These are phyloP conservation scores for Cyrtodaria siliqua DNA, from an alignment of 2,888 invertebrate species.

Conservation along the genomic window DNA sequence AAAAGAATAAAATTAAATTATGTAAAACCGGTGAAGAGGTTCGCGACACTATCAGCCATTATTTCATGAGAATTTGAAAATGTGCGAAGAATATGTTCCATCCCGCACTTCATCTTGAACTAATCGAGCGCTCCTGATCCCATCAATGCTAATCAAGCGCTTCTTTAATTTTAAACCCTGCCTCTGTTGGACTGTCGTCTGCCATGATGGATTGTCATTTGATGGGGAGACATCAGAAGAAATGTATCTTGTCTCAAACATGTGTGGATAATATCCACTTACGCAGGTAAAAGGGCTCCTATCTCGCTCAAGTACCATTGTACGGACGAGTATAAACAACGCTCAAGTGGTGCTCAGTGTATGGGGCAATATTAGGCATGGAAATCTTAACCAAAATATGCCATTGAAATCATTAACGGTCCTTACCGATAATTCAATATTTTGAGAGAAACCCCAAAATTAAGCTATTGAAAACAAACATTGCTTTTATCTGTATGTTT, in stretches of 20 bases:
- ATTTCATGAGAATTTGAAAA: slow-evolving; percentile 57
- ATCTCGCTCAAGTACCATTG: slow-evolving; percentile 47
- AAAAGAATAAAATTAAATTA: slow-evolving; percentile 64
- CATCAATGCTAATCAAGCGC: slow-evolving; percentile 47
- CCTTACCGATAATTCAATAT: too few species aligned
- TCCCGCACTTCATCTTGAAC: slow-evolving; percentile 34
- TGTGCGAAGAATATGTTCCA: slow-evolving; percentile 36
- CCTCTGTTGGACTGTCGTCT: slow-evolving; percentile 42
- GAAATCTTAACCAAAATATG: too few species aligned
- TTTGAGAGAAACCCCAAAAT: too few species aligned
- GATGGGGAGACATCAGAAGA: slow-evolving; percentile 53
- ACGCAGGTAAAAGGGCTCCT: slow-evolving; percentile 34
- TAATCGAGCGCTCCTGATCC: slow-evolving; percentile 47
- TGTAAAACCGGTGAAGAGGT: slow-evolving; percentile 51
- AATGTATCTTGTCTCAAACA: slow-evolving; percentile 47
- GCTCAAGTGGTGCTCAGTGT: slow-evolving; percentile 32
- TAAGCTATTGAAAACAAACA: too few species aligned
- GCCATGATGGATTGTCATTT: slow-evolving; percentile 55
- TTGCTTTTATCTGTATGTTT: too few species aligned
- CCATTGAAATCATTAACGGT: too few species aligned
- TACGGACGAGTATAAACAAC: slow-evolving; percentile 41
- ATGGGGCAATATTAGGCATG: too few species aligned
- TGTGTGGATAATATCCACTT: slow-evolving; percentile 52
- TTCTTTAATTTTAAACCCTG: slow-evolving; percentile 50
- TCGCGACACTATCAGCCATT: slow-evolving; percentile 36